Conservation (phyloP, 1,140 invertebrate species). For the Trissolcus basalis region DNA sequence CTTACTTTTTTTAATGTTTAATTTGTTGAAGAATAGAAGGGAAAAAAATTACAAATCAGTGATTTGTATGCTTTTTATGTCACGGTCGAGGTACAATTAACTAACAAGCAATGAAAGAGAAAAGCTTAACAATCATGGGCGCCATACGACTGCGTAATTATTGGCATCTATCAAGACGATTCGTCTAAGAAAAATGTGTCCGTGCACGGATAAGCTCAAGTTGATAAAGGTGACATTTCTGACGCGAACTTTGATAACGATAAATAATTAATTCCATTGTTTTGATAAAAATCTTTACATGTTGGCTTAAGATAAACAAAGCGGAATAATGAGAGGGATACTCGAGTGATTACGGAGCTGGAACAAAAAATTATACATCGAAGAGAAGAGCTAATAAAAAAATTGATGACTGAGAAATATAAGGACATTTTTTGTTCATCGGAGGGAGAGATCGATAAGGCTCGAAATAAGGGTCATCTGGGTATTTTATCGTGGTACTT, state of each 20-base stretch:
- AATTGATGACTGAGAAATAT: constrained; percentile 4
- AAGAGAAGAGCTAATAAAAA: constrained; percentile 1
- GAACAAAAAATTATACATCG: not conserved
- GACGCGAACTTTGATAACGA: constrained; percentile 6
- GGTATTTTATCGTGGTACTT: constrained; percentile 21
- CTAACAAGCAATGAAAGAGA: no score
- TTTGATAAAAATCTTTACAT: constrained; percentile 1
- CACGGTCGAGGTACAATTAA: no score
- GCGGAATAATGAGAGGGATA: no score
- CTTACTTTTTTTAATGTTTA: no score
- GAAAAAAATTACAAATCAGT: no score
- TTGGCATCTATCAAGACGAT: constrained; percentile 11
- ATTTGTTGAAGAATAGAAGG: no score
- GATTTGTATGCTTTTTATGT: no score
- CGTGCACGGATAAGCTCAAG: constrained; percentile 12
- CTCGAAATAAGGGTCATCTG: constrained; percentile 19
- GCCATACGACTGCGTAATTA: constrained; percentile 34
- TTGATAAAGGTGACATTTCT: constrained; percentile 26
- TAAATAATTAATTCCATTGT: constrained; percentile 1
- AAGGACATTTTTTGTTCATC: not conserved
- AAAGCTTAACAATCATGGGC: constrained; percentile 12
- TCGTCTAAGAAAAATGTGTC: constrained; percentile 5
- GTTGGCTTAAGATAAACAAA: not conserved
- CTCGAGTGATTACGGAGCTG: no score
- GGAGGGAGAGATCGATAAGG: constrained; percentile 10